phyloP scores from a whole-genome alignment of 2,888 invertebrate genomes.

The Hirtodrosophila duncani region DNA sequence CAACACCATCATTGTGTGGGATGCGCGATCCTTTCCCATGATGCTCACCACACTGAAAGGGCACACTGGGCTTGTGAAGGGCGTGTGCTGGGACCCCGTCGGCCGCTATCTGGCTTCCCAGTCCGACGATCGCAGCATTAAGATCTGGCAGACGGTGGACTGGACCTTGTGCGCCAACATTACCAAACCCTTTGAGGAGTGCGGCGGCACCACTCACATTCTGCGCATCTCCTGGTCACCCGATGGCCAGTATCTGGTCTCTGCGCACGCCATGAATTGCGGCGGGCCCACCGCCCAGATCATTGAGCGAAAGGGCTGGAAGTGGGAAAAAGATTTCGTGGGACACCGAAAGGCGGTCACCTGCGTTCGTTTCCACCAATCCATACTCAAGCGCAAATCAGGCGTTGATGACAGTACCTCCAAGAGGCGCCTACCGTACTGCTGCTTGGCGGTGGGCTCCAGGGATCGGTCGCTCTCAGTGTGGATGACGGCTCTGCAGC shows the following conservation, averaged over 20 bases:
- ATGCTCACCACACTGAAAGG: slow-evolving; percentile 91
- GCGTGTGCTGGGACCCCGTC: slow-evolving; percentile 98
- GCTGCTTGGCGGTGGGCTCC: slow-evolving; percentile 95
- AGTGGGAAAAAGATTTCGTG: slow-evolving; percentile 96
- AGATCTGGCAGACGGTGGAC: slow-evolving; percentile 97
- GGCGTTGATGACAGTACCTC: slow-evolving; percentile 57
- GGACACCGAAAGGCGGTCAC: slow-evolving; percentile 98
- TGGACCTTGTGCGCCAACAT: slow-evolving; percentile 94
- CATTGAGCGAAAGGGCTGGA: slow-evolving; percentile 95
- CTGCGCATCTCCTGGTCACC: slow-evolving; percentile 97
- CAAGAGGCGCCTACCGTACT: slow-evolving; percentile 83
- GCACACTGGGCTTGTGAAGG: slow-evolving; percentile 96
- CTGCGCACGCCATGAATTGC: slow-evolving; percentile 99
- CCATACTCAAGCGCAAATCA: slow-evolving; percentile 87
- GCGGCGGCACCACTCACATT: slow-evolving; percentile 92
- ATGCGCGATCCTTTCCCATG: slow-evolving; percentile 91
- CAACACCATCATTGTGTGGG: slow-evolving; percentile 98
- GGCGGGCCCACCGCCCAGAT: slow-evolving; percentile 98
- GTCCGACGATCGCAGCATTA: slow-evolving; percentile 95
- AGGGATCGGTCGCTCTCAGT: slow-evolving; percentile 95
- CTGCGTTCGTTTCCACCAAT: slow-evolving; percentile 93
- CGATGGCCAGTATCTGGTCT: slow-evolving; percentile 96
- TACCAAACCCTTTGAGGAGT: slow-evolving; percentile 93
- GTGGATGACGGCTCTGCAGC: slow-evolving; percentile 95
- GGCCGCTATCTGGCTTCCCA: slow-evolving; percentile 98